Evolutionary conservation across 2,797 vertebrate species (phyloP).

Genomic region (Eulemur rubriventer): DNA sequence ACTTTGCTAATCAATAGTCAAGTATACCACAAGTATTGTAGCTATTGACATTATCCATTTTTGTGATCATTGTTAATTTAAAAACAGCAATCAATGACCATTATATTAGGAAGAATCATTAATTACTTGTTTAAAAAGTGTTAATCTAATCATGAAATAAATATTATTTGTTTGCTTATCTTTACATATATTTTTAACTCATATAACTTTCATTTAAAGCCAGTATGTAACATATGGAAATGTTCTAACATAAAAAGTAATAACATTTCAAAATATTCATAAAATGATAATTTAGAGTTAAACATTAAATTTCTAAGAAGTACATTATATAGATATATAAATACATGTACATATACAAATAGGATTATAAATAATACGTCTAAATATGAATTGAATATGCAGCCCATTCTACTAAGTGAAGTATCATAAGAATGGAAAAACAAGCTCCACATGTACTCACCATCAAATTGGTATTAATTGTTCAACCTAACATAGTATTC

Average conservation of each 20-base stretch:
- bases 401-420: too few species aligned
- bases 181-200: background rate
- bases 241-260: background rate
- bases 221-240: background rate
- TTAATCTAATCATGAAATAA: background rate
- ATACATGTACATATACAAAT: background rate
- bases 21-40: constrained; percentile 37
- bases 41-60: background rate
- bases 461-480: too few species aligned
- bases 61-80: background rate
- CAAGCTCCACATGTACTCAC: too few species aligned
- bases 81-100: background rate
- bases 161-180: background rate
- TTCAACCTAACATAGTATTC: background rate
- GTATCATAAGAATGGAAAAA: too few species aligned
- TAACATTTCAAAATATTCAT: background rate
- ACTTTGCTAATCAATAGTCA: background rate
- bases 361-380: background rate
- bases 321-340: background rate
- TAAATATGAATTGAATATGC: background rate
- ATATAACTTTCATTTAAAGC: background rate
- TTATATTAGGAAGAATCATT: background rate
- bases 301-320: background rate
- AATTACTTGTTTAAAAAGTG: background rate
- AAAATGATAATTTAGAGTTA: background rate